These are phyloP conservation scores for Creontiades dilutus DNA, from an alignment of 2,888 invertebrate genomes.

Conservation along the genomic window DNA sequence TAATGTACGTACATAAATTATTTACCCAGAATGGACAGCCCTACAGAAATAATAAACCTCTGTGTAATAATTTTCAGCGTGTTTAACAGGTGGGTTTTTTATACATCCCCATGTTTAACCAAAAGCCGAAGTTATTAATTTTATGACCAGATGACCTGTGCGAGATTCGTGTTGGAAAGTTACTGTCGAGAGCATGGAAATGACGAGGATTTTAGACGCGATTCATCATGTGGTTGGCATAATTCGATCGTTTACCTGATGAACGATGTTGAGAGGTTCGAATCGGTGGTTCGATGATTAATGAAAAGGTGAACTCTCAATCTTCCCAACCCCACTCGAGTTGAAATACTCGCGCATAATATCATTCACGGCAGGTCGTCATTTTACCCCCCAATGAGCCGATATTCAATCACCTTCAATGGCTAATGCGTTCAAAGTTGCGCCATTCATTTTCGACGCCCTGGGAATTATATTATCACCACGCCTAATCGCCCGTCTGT, in stretches of 20 bases:
- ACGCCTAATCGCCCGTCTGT: too few relatives aligned
- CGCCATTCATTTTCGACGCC: neutral
- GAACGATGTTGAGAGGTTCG: neutral
- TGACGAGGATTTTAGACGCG: neutral
- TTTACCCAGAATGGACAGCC: too few relatives aligned
- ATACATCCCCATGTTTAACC: too few relatives aligned
- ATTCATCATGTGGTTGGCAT: conserved; percentile 25
- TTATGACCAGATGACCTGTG: too few relatives aligned
- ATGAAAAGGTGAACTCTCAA: conserved; percentile 12
- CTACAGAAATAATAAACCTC: too few relatives aligned
- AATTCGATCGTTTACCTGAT: neutral
- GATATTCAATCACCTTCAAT: neutral
- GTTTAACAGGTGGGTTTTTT: too few relatives aligned
- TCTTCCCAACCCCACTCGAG: neutral
- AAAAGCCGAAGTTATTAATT: too few relatives aligned
- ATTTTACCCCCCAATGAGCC: neutral
- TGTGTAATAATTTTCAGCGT: too few relatives aligned
- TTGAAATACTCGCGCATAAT: conserved; percentile 12
- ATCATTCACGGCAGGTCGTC: neutral
- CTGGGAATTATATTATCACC: neutral
- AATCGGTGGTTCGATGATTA: conserved; percentile 9
- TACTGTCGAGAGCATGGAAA: neutral
- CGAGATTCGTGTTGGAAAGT: neutral
- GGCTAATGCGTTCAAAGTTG: neutral
- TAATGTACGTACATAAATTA: too few relatives aligned